Base-by-base conservation (phyloP, 2,113 vertebrate species). In the Ctenodactylus gundi region DNA sequence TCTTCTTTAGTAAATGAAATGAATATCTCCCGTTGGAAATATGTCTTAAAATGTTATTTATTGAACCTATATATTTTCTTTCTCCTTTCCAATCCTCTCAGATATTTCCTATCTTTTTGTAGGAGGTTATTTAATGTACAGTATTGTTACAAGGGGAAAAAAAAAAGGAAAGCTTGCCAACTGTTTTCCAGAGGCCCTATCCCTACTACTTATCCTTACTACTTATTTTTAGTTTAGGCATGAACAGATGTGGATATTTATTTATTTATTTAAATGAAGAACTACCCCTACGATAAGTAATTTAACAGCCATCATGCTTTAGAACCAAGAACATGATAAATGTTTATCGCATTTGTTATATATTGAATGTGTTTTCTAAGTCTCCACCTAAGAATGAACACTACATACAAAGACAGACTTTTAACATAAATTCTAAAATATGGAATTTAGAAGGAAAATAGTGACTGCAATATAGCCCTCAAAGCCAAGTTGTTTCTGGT, bases 401-500 rank as follows among this genome's bases (percentile, higher is more conserved):
- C 76, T 85, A 85, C 83, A 21, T 57, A 11, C 9, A 60, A 55
- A 29, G 39, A 34, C 21, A 88, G n/a, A 65, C 41, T 41, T 85
- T 75, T 68, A 85, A 60, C 39, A 75, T 58, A 41, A 25, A 68
- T 41, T 36, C 44, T 77, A 90, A 75, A 55, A 17, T n/a, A 75
- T 7, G 31, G 53, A 88, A 55, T 78, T 85, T 75, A 73, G 64
- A 85, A 75, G 67, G 49, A 92, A 92, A 90, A 85, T 41, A 85
- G 4, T 13, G 34, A 82, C 34, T 3, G 17, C 60, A 34, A 78
- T 11, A n/a, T 8, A 97, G 49, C 14, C 73, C 91, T 84, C 65
- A 85, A 94, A 88, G 55, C 34, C 62, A 96, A 93, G 65, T 94
- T 95, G 88, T n/a, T 98, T 91, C 84, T 39, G 41, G 53, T 97